phyloP scores from a whole-genome alignment of 2,113 vertebrate species.

The Menidia beryllina region DNA sequence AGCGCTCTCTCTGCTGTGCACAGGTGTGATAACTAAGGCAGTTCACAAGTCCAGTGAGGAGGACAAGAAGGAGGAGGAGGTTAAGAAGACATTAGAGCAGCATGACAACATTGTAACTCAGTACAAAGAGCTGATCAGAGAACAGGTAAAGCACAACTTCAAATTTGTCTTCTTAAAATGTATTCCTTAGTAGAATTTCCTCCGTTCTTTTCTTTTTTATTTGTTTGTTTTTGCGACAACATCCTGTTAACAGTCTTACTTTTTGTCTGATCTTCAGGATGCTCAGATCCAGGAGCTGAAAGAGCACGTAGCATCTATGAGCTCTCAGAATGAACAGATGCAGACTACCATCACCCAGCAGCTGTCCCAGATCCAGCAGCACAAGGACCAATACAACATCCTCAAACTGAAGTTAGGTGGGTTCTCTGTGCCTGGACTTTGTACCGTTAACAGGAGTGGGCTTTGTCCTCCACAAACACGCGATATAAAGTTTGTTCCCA shows the following conservation, averaged over 20 bases:
- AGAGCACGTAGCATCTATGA: conserved; percentile 85
- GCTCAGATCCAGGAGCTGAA: conserved; percentile 92
- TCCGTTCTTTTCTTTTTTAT: neutral
- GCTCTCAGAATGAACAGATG: conserved; percentile 88
- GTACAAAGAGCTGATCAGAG: conserved; percentile 97
- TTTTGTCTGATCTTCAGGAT: conserved; percentile 83
- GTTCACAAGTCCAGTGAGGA: conserved; percentile 98
- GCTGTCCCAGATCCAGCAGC: conserved; percentile 93
- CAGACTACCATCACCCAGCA: conserved; percentile 90
- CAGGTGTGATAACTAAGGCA: conserved; percentile 95
- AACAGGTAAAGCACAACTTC: conserved; percentile 86
- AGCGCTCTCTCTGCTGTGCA: neutral
- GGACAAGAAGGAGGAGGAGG: conserved; percentile 97
- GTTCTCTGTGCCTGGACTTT: conserved; percentile 2
- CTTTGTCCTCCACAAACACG: neutral
- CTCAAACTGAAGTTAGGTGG: conserved; percentile 95
- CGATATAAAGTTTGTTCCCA: no score
- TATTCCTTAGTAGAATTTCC: neutral
- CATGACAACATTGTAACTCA: conserved; percentile 97
- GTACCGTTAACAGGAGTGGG: neutral
- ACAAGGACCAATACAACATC: conserved; percentile 98
- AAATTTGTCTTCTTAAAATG: neutral
- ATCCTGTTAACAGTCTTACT: conserved; percentile 3
- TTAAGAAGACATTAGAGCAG: conserved; percentile 97
- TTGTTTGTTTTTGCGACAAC: neutral